Percentiles rank a stretch among this genome's conserved stretches.
Evolutionary conservation across 2,113 vertebrate genomes (phyloP).

Genomic region (Cyanistes caeruleus): DNA sequence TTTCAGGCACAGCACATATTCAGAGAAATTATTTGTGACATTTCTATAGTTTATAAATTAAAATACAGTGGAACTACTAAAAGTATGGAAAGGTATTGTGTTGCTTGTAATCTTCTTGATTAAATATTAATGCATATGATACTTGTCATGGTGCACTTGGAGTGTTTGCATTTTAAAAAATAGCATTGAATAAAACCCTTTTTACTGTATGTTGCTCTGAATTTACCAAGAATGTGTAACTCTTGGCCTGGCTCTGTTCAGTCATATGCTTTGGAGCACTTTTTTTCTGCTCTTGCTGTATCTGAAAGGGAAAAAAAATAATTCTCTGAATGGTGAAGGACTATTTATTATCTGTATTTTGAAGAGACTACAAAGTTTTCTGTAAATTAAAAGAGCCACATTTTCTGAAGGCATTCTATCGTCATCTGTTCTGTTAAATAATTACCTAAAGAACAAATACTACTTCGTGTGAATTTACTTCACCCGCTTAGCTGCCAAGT

Average conservation of each 20-base stretch:
- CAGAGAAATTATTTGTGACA: background rate
- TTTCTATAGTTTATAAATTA: background rate
- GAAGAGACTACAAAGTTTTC: background rate
- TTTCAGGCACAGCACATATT: background rate
- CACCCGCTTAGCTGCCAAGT: slow-evolving; percentile 34
- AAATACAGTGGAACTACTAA: background rate
- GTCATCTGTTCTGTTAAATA: slow-evolving; percentile 23
- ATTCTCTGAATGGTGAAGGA: background rate
- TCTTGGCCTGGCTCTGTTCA: background rate
- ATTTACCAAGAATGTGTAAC: background rate
- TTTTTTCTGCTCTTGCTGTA: background rate
- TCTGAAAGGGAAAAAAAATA: background rate
- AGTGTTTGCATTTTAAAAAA: background rate
- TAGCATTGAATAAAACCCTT: background rate
- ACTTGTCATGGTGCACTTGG: background rate
- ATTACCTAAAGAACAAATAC: slow-evolving; percentile 53
- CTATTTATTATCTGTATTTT: background rate
- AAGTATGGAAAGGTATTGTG: background rate
- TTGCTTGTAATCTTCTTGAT: background rate
- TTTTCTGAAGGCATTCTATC: background rate
- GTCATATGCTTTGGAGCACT: background rate
- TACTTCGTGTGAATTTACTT: slow-evolving; percentile 36
- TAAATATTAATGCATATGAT: background rate
- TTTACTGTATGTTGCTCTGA: background rate
- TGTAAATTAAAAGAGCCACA: background rate